Base-by-base conservation (phyloP, 2,888 invertebrate species). In the Sphinx pinastri region DNA sequence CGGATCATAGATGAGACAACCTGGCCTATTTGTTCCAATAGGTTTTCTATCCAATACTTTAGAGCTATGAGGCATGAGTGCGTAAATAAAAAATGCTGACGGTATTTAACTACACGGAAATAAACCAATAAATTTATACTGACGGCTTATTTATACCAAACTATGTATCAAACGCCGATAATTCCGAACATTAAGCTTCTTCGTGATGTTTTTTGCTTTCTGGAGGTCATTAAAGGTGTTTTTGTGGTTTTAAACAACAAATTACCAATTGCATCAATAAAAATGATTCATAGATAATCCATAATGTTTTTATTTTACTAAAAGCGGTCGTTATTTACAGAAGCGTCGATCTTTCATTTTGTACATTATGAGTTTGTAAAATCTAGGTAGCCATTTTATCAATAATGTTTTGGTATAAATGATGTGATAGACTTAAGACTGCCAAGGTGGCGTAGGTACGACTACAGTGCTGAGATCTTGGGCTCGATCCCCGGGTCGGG, bases 141-240 rank as follows among this genome's bases (percentile, higher is more conserved):
- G 19, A 49, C 49, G 19, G 49, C 45, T 49, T 60, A 55, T 11
- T 16, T 16, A 19, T 19, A 16, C 10, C 11, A 49, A 63, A 47
- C 63, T 49, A 47, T 16, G 13, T 7, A 63, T 63, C 25, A 63
- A 47, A 63, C 13, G n/a, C 12, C 47, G 13, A 63, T 55, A 55
- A 55, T 49, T 63, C 13, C 19, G 47, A 60, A 45, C 49, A 49
- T 63, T 63, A 47, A 16, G 45, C 12, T n/a, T 6, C 7, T 54
- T 16, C 60, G 45, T 45, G 60, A 49, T 49, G 49, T n/a, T 63
- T 63, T 63, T 63, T 63, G 63, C 4, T 16, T 1, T 12, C 19
- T 49, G 13, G 16, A 63, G 63, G 63, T 63, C 19, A 49, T 19
- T 13, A 13, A 63, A 63, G 63, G 49, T 49, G 60, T 63, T 63